Percentiles rank a stretch among this genome's conserved stretches.
phyloP scores from a whole-genome alignment of 2,113 vertebrate genomes.

The Pica pica region DNA sequence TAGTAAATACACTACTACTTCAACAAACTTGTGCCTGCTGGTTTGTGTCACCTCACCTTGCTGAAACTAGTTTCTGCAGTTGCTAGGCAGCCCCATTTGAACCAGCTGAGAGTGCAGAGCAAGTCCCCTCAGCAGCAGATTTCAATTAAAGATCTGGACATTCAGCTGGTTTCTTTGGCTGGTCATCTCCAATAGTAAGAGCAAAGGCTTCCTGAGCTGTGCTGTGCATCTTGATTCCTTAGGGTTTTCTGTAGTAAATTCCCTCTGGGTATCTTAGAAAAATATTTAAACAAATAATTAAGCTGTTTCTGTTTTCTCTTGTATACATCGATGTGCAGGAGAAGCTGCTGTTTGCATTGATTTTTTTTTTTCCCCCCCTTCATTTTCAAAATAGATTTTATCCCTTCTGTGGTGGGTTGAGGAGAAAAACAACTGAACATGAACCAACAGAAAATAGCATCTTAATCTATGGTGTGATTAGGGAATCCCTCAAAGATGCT shows the following conservation, averaged over 20 bases:
- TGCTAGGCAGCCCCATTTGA: conserved; percentile 55
- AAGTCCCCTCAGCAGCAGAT: neutral
- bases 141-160: conserved; percentile 52
- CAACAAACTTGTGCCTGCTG: neutral
- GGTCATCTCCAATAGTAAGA: conserved; percentile 13
- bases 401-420: neutral
- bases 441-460: neutral
- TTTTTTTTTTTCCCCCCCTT: neutral
- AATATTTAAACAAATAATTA: conserved; percentile 52
- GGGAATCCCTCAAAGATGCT: neutral
- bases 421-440: neutral
- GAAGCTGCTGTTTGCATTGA: neutral
- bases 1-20: neutral
- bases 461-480: neutral
- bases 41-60: neutral
- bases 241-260: conserved; percentile 42
- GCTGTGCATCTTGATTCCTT: conserved; percentile 7
- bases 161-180: conserved; percentile 42
- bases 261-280: neutral
- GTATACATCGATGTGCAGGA: neutral
- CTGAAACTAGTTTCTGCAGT: conserved; percentile 47
- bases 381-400: neutral
- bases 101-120: conserved; percentile 13
- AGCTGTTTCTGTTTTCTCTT: conserved; percentile 27
- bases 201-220: conserved; percentile 8